phyloP scores from a whole-genome alignment of 2,888 invertebrate species.

The Therioaphis trifolii region DNA sequence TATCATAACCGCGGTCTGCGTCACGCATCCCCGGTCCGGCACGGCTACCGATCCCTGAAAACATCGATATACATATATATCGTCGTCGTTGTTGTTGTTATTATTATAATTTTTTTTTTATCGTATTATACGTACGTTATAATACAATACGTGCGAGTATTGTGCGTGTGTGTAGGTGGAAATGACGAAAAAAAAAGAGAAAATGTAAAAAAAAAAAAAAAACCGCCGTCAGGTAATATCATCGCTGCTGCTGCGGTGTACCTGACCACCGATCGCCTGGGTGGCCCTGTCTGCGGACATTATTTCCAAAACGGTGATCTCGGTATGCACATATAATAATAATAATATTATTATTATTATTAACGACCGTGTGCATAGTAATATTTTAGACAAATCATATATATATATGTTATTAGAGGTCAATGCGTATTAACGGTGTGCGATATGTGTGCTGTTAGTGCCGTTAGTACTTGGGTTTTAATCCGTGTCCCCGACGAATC shows the following conservation, averaged over 20 bases:
- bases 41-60: constrained; percentile 14
- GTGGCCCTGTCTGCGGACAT: constrained; percentile 57
- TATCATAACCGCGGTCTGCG: constrained; percentile 18
- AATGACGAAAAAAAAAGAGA: not conserved
- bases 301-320: constrained; percentile 47
- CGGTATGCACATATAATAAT: not conserved
- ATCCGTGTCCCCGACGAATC: no score
- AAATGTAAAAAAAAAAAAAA: not conserved
- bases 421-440: no score
- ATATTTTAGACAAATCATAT: no score
- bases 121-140: not conserved
- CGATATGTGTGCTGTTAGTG: no score
- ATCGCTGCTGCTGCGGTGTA: not conserved
- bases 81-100: no score
- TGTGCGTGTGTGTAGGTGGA: not conserved
- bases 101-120: not conserved
- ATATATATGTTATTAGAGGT: no score
- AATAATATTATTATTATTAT: not conserved
- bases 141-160: not conserved
- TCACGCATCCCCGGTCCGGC: not conserved
- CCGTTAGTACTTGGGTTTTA: no score
- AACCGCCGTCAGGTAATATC: constrained; percentile 4
- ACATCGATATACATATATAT: not conserved
- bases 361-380: no score
- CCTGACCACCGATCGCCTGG: constrained; percentile 5